These are phyloP conservation scores for Bettongia penicillata DNA, from an alignment of 2,113 vertebrate genomes.

Conservation along the genomic window DNA sequence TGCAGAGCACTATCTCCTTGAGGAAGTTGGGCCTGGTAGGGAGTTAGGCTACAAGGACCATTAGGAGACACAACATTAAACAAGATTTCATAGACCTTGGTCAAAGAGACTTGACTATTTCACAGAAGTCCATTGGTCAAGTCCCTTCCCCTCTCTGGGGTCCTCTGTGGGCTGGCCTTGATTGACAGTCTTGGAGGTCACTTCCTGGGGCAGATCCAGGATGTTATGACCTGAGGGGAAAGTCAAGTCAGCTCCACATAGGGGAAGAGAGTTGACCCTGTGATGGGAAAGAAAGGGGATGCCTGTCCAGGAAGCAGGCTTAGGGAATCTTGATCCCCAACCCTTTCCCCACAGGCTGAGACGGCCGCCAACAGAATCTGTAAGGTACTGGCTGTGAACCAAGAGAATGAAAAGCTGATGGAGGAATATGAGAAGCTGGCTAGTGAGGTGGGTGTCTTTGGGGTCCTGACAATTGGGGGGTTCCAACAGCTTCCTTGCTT, in stretches of 20 bases:
- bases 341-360: conserved; percentile 77
- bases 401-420: conserved; percentile 86
- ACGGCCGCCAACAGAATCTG: conserved; percentile 86
- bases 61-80: not conserved
- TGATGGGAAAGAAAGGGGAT: too few species aligned
- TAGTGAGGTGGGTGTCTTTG: conserved; percentile 78
- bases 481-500: too few species aligned
- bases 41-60: not conserved
- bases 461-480: not conserved
- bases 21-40: not conserved
- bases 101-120: too few species aligned
- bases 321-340: not conserved
- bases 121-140: too few species aligned
- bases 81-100: too few species aligned
- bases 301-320: not conserved
- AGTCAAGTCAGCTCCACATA: too few species aligned
- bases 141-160: too few species aligned
- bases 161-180: too few species aligned
- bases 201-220: not conserved
- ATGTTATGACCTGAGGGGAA: not conserved
- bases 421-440: conserved; percentile 85
- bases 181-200: too few species aligned
- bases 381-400: conserved; percentile 85
- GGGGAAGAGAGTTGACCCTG: too few species aligned
- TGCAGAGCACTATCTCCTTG: too few species aligned